phyloP scores from a whole-genome alignment of 1,140 invertebrate species.

The Zaprionus africanus region DNA sequence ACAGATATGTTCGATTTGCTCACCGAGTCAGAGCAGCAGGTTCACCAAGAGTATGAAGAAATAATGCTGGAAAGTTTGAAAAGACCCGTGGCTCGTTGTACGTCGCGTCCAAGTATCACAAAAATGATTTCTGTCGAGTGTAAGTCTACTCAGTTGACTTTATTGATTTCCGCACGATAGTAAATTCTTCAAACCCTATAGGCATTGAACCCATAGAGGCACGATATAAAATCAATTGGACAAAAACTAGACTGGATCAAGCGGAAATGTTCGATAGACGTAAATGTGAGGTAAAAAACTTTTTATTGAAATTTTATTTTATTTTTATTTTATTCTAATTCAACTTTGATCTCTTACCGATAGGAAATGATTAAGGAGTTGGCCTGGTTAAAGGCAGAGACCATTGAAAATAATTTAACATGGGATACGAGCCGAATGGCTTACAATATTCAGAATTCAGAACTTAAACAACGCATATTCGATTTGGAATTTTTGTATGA shows the following conservation, averaged over 20 bases:
- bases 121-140: neutral
- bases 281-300: neutral
- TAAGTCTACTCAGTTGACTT: neutral
- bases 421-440: neutral
- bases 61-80: neutral
- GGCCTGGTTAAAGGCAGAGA: neutral
- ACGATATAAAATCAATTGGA: constrained; percentile 54
- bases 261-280: neutral
- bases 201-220: constrained; percentile 49
- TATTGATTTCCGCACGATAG: neutral
- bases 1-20: constrained; percentile 46
- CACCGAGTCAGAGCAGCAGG: constrained; percentile 13
- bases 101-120: too few relatives aligned
- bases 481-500: constrained; percentile 34
- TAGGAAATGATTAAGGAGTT: constrained; percentile 36
- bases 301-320: too few relatives aligned
- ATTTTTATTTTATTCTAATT: too few relatives aligned
- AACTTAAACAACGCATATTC: constrained; percentile 33
- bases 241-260: constrained; percentile 44
- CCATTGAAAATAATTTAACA: rapidly evolving
- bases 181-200: neutral
- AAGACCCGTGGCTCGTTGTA: too few relatives aligned
- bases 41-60: constrained; percentile 1
- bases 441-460: constrained; percentile 16
- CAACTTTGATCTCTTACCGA: too few relatives aligned